A percentile compares a stretch with the other conserved stretches of the same genome.
Evolutionary conservation across 1,140 invertebrate species (phyloP).

Genomic region (Anastrepha ludens): DNA sequence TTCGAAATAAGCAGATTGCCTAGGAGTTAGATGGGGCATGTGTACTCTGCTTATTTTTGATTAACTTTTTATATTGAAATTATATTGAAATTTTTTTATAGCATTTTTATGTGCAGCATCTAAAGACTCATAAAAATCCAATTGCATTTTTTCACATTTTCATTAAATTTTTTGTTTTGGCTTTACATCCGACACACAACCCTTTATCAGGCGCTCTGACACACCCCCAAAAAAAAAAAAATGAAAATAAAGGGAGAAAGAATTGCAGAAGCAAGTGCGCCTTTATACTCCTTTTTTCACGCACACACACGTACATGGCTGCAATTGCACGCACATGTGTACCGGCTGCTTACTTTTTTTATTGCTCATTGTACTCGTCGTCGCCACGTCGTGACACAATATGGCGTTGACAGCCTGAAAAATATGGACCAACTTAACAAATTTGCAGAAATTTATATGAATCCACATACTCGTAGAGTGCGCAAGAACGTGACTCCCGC

Average conservation of each 20-base stretch:
- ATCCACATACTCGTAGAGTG: neutral
- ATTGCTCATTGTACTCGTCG: neutral
- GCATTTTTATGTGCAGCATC: conserved; percentile 29
- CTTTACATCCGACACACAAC: neutral
- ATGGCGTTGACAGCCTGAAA: conserved; percentile 47
- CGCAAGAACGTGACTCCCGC: neutral
- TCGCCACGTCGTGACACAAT: conserved; percentile 40
- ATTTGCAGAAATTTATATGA: conserved; percentile 39
- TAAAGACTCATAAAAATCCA: neutral
- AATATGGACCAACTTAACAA: conserved; percentile 51
- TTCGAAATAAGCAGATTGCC: neutral
- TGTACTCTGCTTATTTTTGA: neutral
- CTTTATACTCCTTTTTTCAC: neutral
- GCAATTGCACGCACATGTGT: neutral
- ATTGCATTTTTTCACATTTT: conserved; percentile 6
- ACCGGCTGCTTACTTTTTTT: neutral
- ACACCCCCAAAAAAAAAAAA: neutral
- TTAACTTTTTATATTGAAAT: neutral
- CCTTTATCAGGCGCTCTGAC: neutral
- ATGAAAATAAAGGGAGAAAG: neutral
- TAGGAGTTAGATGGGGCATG: neutral
- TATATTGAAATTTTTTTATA: neutral
- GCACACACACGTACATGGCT: neutral
- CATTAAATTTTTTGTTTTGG: neutral
- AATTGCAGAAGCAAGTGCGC: neutral